Percentiles rank a stretch among this genome's conserved stretches.
phyloP scores from a whole-genome alignment of 2,888 invertebrate species.

The Seira ritae region DNA sequence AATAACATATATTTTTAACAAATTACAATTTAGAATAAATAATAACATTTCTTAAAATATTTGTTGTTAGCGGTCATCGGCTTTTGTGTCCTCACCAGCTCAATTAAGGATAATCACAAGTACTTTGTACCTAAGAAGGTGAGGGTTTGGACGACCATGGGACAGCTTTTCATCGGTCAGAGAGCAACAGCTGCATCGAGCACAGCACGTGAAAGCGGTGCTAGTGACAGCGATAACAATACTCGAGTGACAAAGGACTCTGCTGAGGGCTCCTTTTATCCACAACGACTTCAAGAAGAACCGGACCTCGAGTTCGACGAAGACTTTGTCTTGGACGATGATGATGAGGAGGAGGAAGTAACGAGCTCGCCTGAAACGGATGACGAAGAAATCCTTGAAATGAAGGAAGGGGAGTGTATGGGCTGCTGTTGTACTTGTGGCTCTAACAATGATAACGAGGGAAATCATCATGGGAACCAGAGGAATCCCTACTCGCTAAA shows the following conservation, averaged over 20 bases:
- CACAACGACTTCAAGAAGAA: conserved; percentile 44
- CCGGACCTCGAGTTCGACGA: conserved; percentile 55
- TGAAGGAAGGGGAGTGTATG: conserved; percentile 24
- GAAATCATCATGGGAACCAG: too few species aligned
- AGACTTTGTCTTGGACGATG: conserved; percentile 41
- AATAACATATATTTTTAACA: too few species aligned
- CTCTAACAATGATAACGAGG: conserved; percentile 17
- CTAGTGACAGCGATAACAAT: conserved; percentile 5
- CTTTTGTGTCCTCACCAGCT: conserved; percentile 62
- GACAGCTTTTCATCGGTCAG: conserved; percentile 41
- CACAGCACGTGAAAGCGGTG: conserved; percentile 10
- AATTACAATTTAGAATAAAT: too few species aligned
- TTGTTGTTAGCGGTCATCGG: conserved; percentile 58
- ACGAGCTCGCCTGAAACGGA: conserved; percentile 51
- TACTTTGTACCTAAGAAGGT: conserved; percentile 65
- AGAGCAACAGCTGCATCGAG: too few species aligned
- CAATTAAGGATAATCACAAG: conserved; percentile 60
- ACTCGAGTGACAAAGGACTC: conserved; percentile 2
- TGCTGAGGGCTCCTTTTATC: conserved; percentile 53
- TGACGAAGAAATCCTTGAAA: conserved; percentile 1
- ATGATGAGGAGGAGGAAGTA: conserved; percentile 37
- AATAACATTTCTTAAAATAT: too few species aligned
- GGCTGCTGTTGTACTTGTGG: conserved; percentile 37
- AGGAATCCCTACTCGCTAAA: conserved; percentile 40
- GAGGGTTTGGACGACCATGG: conserved; percentile 56